Evolutionary conservation across 2,888 invertebrate species (phyloP).

Genomic region (Andrena trimmerana): DNA sequence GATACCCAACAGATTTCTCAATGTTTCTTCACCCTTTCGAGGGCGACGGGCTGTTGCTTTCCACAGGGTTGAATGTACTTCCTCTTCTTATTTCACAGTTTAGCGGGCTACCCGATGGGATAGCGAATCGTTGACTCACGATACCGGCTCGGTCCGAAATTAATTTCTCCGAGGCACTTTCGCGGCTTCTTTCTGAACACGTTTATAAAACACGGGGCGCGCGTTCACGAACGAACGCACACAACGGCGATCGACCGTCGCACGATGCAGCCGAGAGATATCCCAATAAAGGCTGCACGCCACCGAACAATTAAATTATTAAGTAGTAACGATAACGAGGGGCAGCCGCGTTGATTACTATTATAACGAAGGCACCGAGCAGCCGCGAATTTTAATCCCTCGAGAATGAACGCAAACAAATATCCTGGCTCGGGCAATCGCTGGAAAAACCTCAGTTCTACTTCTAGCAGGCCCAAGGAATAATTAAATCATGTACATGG

Average conservation of each 20-base stretch:
- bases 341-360: constrained; percentile 79
- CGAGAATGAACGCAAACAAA: constrained; percentile 54
- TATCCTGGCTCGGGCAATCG: constrained; percentile 6
- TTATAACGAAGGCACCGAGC: constrained; percentile 73
- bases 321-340: constrained; percentile 83
- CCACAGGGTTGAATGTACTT: no score
- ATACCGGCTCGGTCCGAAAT: neutral
- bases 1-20: neutral
- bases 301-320: constrained; percentile 85
- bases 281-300: constrained; percentile 83
- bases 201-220: constrained; percentile 40
- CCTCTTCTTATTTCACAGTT: neutral
- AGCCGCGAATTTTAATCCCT: constrained; percentile 45
- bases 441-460: no score
- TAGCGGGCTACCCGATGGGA: neutral
- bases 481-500: no score
- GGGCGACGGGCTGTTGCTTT: no score
- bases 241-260: constrained; percentile 36
- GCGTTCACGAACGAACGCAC: constrained; percentile 18
- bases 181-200: constrained; percentile 13
- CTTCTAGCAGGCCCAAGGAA: no score
- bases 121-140: neutral
- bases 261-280: constrained; percentile 81
- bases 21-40: no score
- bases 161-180: constrained; percentile 13